phyloP scores from a whole-genome alignment of 1,140 invertebrate species.

The Idris sp. region DNA sequence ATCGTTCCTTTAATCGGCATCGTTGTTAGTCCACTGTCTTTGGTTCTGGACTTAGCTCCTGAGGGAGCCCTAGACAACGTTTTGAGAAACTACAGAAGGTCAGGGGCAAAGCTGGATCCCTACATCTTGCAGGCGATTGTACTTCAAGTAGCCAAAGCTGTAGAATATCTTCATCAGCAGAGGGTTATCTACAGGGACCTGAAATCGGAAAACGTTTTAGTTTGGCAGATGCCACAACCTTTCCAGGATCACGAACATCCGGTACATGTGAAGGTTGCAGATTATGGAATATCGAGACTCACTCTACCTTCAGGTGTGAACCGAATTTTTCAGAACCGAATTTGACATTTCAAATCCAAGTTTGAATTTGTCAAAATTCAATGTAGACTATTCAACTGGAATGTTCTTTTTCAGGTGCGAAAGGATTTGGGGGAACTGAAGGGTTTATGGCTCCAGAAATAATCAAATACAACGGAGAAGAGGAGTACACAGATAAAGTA shows the following conservation, averaged over 20 bases:
- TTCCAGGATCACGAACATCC: conserved; percentile 82
- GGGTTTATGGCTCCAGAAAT: conserved; percentile 99
- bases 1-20: conserved; percentile 95
- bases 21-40: conserved; percentile 91
- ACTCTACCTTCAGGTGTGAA: conserved; percentile 91
- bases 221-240: conserved; percentile 93
- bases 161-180: conserved; percentile 96
- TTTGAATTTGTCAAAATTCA: not conserved
- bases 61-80: conserved; percentile 91
- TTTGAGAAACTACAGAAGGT: conserved; percentile 89
- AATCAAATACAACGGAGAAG: conserved; percentile 97
- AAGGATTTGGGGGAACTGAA: conserved; percentile 98
- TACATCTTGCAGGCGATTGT: conserved; percentile 91
- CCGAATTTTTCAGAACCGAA: not conserved
- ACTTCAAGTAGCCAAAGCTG: conserved; percentile 93
- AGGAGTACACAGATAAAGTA: conserved; percentile 99
- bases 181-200: conserved; percentile 97
- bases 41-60: conserved; percentile 94
- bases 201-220: conserved; percentile 98
- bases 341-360: not conserved
- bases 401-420: conserved; percentile 81
- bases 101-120: conserved; percentile 88
- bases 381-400: too few relatives aligned
- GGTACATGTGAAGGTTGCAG: conserved; percentile 95
- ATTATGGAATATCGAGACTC: conserved; percentile 96